Conservation (phyloP, 2,113 vertebrate species). For the Xiphophorus couchianus region DNA sequence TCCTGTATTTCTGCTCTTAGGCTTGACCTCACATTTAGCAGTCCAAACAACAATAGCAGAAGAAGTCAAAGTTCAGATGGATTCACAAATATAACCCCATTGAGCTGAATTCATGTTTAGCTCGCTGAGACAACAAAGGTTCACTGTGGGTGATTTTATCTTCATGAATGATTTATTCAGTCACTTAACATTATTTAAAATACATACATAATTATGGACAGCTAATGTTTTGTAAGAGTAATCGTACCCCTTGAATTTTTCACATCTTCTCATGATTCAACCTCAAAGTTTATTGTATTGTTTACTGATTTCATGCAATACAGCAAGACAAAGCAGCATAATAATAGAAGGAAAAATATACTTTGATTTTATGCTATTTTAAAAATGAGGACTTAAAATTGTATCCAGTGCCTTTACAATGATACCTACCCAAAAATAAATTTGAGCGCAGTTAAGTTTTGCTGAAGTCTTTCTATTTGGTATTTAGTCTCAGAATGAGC, state of each 20-base stretch:
- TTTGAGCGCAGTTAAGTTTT: neutral
- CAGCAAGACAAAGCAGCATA: neutral
- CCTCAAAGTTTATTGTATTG: neutral
- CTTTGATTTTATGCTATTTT: neutral
- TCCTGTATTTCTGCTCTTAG: conserved; percentile 87
- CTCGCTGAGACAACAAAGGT: neutral
- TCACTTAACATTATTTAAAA: too few relatives aligned
- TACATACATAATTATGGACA: neutral
- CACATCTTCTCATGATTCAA: neutral
- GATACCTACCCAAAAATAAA: neutral
- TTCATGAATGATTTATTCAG: neutral
- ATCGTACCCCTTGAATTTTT: neutral
- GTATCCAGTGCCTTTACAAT: neutral
- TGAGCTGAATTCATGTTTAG: neutral
- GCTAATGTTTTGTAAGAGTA: neutral
- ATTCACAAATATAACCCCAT: neutral
- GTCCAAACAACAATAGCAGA: conserved; percentile 60
- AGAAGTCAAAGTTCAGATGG: conserved; percentile 82
- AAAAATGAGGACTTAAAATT: neutral
- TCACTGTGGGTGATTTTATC: neutral
- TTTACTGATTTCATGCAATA: neutral
- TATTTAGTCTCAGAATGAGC: neutral
- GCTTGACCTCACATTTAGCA: conserved; percentile 41
- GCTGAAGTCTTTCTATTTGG: too few relatives aligned
- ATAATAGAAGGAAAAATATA: neutral